Evolutionary conservation across 2,113 vertebrate genomes (phyloP).

Genomic region (Acinonyx jubatus): DNA sequence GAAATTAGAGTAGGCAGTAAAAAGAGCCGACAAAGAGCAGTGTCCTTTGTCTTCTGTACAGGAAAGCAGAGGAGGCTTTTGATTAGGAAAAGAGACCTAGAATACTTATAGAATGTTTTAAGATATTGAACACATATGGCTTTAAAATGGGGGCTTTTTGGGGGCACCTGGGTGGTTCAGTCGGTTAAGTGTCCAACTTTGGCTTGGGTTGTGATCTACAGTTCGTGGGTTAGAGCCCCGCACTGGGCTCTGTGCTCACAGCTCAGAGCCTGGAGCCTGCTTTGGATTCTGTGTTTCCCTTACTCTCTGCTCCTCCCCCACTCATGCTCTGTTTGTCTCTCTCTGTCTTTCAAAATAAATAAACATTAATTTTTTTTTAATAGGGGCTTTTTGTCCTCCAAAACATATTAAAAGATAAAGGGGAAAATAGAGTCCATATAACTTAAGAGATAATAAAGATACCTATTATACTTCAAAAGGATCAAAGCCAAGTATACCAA

Average conservation of each 20-base stretch:
- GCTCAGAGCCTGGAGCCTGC: too few relatives aligned
- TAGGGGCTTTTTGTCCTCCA: neutral
- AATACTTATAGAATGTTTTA: neutral
- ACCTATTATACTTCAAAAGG: neutral
- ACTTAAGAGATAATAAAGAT: neutral
- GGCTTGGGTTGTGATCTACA: too few relatives aligned
- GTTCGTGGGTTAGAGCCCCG: too few relatives aligned
- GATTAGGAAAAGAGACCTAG: neutral
- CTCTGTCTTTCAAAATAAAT: too few relatives aligned
- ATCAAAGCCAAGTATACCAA: neutral
- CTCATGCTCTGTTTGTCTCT: too few relatives aligned
- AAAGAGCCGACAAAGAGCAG: neutral
- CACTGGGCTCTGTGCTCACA: too few relatives aligned
- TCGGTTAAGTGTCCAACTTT: too few relatives aligned
- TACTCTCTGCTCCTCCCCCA: too few relatives aligned
- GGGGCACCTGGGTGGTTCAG: too few relatives aligned
- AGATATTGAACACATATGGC: neutral
- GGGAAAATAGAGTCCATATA: neutral
- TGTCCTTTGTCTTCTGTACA: conserved; percentile 6
- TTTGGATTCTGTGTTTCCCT: too few relatives aligned
- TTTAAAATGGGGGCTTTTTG: neutral
- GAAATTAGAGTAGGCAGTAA: neutral
- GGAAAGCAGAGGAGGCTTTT: neutral
- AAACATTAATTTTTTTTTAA: neutral
- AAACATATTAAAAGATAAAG: conserved; percentile 39